phyloP scores from a whole-genome alignment of 2,113 vertebrate species.

The human (Homo sapiens) region DNA sequence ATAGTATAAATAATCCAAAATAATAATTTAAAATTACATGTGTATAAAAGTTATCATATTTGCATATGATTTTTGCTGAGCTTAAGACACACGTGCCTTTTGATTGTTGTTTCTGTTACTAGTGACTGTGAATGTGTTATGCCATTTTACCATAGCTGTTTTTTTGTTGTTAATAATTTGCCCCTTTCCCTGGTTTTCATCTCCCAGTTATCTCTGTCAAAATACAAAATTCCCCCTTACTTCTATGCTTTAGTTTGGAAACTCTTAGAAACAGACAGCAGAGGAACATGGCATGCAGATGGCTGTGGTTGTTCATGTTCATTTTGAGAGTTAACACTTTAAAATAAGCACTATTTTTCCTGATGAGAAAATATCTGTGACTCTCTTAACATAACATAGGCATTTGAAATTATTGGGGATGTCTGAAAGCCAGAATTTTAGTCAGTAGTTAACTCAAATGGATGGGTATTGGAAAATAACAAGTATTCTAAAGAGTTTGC shows the following conservation, averaged over 20 bases:
- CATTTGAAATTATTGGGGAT: background rate
- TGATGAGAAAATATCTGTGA: background rate
- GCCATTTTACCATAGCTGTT: background rate
- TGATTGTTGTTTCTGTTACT: background rate
- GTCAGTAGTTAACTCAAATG: background rate
- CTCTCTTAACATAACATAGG: background rate
- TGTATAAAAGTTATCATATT: background rate
- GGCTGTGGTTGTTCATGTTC: background rate
- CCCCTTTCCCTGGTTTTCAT: background rate
- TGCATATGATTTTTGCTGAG: background rate
- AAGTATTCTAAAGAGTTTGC: background rate
- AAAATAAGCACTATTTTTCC: background rate
- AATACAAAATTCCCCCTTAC: background rate
- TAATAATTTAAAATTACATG: background rate
- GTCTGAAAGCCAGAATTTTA: background rate
- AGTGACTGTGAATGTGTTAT: background rate
- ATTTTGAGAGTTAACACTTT: background rate
- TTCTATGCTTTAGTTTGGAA: background rate
- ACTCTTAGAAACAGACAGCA: background rate
- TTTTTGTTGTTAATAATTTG: background rate
- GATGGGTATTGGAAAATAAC: background rate
- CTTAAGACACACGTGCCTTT: background rate
- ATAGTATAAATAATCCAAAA: background rate
- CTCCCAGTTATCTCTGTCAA: background rate
- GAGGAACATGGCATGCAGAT: background rate